Base-by-base conservation (phyloP, 2,888 invertebrate species). In the Hyalella azteca region DNA sequence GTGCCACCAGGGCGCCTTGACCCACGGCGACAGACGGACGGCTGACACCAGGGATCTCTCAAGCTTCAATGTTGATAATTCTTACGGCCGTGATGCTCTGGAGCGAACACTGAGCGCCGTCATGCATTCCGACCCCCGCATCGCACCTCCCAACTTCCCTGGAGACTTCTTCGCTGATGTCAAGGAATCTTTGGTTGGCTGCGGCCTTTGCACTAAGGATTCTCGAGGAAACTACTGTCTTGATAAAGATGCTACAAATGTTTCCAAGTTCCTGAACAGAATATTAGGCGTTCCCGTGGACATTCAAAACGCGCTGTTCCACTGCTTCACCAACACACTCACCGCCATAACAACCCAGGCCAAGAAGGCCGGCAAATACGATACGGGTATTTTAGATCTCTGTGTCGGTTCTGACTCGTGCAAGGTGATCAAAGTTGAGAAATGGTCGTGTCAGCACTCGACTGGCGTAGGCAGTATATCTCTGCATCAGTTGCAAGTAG, bases 1-100 rank as follows among this genome's bases (percentile, higher is more conserved):
- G n/a, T 54, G 26, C 29, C 22, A 54, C 54, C 85, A 90, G 90
- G 99, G 99, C 11, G 99, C 99, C 0, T 90, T 99, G 82, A 99
- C 99, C 0, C 99, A 99, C 89, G 99, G 99, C 54, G 99, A 99
- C 91, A 91, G 99, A 60, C 91, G 99, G 79, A 99, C 99, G 50
- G 98, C 98, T 0, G 98, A 99, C 90, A 94, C 96, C 0, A 89
- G 99, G 81, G 99, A 99, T 90, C 91, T 99, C 79, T 96, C 96
- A 84, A 94, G 96, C 88, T 99, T 99, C 89, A 99, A 99, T 87
- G 96, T 99, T 86, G 99, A 99, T 88, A 99, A 97, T 88, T 97
- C 97, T 88, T 97, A 95, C 88, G 98, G 99, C n/a, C 91, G 97
- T 54, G 90, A 94, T 73, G 98, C 99, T 0, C 89, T 99, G 26